These are phyloP conservation scores for Plebejus anna DNA, from an alignment of 2,888 invertebrate species.

Conservation along the genomic window DNA sequence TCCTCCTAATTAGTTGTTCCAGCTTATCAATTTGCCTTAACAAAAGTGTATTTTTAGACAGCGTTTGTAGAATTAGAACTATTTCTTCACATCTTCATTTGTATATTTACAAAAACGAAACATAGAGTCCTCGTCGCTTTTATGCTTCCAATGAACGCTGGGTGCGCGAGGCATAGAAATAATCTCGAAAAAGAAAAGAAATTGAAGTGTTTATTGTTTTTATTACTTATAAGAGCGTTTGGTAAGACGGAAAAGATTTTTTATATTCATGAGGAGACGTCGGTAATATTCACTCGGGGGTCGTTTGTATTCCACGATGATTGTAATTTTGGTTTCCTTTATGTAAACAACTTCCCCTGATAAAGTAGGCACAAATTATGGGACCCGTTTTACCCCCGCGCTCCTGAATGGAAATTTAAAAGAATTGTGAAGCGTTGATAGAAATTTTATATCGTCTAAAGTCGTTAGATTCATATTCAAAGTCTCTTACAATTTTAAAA, in stretches of 20 bases:
- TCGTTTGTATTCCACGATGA: constrained; percentile 28
- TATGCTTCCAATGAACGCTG: background rate
- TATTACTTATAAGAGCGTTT: constrained; percentile 14
- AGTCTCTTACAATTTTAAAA: background rate
- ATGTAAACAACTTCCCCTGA: constrained; percentile 28
- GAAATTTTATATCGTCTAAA: constrained; percentile 8
- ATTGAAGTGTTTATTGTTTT: constrained; percentile 20
- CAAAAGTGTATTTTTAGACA: too few relatives aligned
- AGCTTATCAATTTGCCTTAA: background rate
- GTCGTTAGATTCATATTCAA: background rate
- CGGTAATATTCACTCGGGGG: constrained; percentile 4
- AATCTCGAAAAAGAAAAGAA: background rate
- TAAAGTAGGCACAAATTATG: constrained; percentile 17
- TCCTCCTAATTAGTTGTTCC: background rate
- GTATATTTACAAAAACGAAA: background rate
- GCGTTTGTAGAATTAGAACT: too few relatives aligned
- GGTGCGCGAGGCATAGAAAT: background rate
- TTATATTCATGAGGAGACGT: constrained; percentile 10
- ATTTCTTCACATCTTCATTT: too few relatives aligned
- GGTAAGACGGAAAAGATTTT: constrained; percentile 14
- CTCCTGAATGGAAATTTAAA: constrained; percentile 3
- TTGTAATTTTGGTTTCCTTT: constrained; percentile 31
- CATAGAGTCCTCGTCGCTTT: background rate
- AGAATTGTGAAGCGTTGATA: constrained; percentile 22
- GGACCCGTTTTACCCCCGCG: background rate